phyloP scores from a whole-genome alignment of 1,140 invertebrate genomes.

The Ceratoteleas bidentatus region DNA sequence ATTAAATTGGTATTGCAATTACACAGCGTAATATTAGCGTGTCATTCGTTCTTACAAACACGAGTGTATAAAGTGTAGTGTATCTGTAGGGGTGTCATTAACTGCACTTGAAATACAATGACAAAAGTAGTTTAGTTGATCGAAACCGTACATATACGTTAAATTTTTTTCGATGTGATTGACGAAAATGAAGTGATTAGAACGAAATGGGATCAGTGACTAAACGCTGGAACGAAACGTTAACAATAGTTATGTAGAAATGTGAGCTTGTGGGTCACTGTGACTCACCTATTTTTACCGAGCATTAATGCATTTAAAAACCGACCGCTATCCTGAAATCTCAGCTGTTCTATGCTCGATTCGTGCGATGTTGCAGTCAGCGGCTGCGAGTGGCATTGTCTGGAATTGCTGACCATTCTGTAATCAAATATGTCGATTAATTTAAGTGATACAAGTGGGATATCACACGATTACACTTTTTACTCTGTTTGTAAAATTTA shows the following conservation, averaged over 20 bases:
- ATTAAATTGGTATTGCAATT: conserved; percentile 8
- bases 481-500: too few relatives aligned
- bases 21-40: neutral
- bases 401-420: conserved; percentile 75
- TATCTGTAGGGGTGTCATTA: neutral
- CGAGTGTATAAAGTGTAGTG: conserved; percentile 23
- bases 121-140: neutral
- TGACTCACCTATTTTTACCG: conserved; percentile 78
- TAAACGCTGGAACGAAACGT: too few relatives aligned
- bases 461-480: neutral
- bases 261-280: conserved; percentile 20
- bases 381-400: conserved; percentile 66
- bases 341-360: conserved; percentile 72
- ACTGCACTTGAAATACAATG: neutral
- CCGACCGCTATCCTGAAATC: conserved; percentile 77
- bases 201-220: too few relatives aligned
- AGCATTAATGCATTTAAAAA: conserved; percentile 78
- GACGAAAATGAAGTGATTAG: too few relatives aligned
- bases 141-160: neutral
- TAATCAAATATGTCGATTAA: conserved; percentile 54
- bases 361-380: conserved; percentile 35
- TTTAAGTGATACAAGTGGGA: conserved; percentile 15
- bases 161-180: neutral
- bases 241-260: neutral
- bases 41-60: neutral